Conservation (phyloP, 1,140 invertebrate genomes). For the Charaxes varanes region DNA sequence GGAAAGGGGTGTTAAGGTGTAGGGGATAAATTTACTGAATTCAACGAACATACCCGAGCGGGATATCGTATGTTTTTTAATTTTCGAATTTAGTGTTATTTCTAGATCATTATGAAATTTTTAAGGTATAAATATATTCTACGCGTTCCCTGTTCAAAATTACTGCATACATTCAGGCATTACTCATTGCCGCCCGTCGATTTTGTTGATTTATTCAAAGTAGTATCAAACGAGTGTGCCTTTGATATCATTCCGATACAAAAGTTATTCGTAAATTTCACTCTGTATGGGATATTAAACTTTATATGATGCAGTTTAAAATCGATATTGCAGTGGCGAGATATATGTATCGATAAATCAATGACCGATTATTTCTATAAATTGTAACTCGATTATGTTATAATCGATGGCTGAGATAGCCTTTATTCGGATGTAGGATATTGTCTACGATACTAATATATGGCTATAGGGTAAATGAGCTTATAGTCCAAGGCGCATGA, state of each 20-base stretch:
- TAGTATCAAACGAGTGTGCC: constrained; percentile 47
- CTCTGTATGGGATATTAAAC: constrained; percentile 16
- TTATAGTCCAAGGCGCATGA: background rate
- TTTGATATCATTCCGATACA: constrained; percentile 60
- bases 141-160: constrained; percentile 33
- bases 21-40: too few relatives aligned
- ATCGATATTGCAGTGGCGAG: constrained; percentile 8
- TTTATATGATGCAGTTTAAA: constrained; percentile 16
- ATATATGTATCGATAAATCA: constrained; percentile 48
- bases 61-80: too few relatives aligned
- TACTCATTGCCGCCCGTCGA: constrained; percentile 64
- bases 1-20: too few relatives aligned
- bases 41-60: too few relatives aligned
- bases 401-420: constrained; percentile 54
- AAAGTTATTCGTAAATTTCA: constrained; percentile 45
- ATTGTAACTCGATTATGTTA: constrained; percentile 72
- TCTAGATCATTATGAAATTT: background rate
- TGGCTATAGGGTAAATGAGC: background rate
- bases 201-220: constrained; percentile 71
- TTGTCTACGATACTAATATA: constrained; percentile 7
- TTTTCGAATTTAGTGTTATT: background rate
- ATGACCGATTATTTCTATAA: constrained; percentile 71
- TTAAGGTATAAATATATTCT: constrained; percentile 19
- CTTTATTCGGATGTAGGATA: constrained; percentile 18
- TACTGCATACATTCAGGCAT: constrained; percentile 50